Conservation (phyloP, 2,888 invertebrate species). For the Coelinius sp. region DNA sequence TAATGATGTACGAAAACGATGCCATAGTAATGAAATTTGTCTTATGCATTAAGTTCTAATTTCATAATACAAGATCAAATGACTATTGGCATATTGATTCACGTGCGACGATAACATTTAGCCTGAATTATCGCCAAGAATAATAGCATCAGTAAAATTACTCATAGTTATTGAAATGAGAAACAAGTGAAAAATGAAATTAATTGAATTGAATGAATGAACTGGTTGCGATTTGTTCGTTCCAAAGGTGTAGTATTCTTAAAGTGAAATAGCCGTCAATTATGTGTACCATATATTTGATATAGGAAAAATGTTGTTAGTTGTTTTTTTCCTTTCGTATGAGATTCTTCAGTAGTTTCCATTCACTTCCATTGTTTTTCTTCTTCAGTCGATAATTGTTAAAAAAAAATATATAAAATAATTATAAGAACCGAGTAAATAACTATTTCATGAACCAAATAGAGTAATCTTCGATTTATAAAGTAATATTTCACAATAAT, state of each 20-base stretch:
- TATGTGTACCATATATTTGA: background rate
- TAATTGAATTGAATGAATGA: background rate
- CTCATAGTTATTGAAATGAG: background rate
- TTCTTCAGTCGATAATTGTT: slow-evolving; percentile 10
- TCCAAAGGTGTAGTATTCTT: background rate
- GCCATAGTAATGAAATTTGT: background rate
- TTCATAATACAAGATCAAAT: background rate
- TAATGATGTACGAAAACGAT: background rate
- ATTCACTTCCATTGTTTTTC: slow-evolving; percentile 16
- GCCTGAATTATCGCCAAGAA: slow-evolving; percentile 1
- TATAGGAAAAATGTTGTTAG: slow-evolving; percentile 2
- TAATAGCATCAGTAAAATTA: slow-evolving; percentile 12
- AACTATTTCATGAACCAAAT: slow-evolving; percentile 6
- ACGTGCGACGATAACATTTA: slow-evolving; percentile 3
- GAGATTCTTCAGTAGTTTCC: slow-evolving; percentile 1
- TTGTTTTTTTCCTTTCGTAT: slow-evolving; percentile 13
- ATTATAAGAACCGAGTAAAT: slow-evolving; percentile 12
- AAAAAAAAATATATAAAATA: slow-evolving; percentile 5
- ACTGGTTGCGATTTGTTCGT: background rate
- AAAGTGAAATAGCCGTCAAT: slow-evolving; percentile 5
- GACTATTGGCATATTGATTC: slow-evolving; percentile 9
- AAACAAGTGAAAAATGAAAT: background rate
- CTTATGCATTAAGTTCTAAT: slow-evolving; percentile 7
- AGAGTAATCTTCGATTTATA: slow-evolving; percentile 11
- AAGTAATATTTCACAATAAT: slow-evolving; percentile 6